These are phyloP conservation scores for Halesus radiatus DNA, from an alignment of 1,140 invertebrate genomes.

Conservation along the genomic window DNA sequence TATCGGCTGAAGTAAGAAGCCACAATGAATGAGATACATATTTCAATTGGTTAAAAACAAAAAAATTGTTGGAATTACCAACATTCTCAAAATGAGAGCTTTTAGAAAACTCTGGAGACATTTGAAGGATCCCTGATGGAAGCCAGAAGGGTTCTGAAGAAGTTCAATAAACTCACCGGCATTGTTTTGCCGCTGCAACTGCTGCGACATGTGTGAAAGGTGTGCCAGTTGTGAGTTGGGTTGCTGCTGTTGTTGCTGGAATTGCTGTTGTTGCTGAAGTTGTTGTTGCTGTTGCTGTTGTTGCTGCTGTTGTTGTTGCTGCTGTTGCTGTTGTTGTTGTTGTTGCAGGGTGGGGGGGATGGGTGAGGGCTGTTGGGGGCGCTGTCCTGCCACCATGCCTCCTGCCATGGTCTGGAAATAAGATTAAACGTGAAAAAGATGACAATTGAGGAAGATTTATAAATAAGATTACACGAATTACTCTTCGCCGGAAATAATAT, in stretches of 20 bases:
- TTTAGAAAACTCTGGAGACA: no score
- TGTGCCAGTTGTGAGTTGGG: conserved; percentile 50
- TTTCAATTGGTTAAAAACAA: no score
- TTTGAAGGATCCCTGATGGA: no score
- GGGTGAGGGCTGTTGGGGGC: conserved; percentile 48
- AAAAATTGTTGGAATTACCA: no score
- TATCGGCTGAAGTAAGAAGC: no score
- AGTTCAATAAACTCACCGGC: conserved; percentile 24
- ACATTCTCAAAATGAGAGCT: no score
- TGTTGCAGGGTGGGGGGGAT: conserved; percentile 23
- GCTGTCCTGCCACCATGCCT: conserved; percentile 46
- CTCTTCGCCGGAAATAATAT: no score
- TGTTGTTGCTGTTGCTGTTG: conserved; percentile 53
- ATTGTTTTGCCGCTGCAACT: conserved; percentile 50
- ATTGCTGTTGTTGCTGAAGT: conserved; percentile 47
- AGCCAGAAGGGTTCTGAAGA: no score
- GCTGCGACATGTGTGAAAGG: conserved; percentile 49
- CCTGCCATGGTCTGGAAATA: conserved; percentile 37
- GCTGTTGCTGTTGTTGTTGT: conserved; percentile 53
- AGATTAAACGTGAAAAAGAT: not conserved
- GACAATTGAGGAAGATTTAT: no score
- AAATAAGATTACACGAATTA: no score
- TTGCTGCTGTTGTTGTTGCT: conserved; percentile 56
- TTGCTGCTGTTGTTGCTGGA: conserved; percentile 1
- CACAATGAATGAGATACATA: no score